Percentiles rank a stretch among this genome's conserved stretches.
Evolutionary conservation across 2,113 vertebrate species (phyloP).

Genomic region (Myrmecophaga tridactyla): DNA sequence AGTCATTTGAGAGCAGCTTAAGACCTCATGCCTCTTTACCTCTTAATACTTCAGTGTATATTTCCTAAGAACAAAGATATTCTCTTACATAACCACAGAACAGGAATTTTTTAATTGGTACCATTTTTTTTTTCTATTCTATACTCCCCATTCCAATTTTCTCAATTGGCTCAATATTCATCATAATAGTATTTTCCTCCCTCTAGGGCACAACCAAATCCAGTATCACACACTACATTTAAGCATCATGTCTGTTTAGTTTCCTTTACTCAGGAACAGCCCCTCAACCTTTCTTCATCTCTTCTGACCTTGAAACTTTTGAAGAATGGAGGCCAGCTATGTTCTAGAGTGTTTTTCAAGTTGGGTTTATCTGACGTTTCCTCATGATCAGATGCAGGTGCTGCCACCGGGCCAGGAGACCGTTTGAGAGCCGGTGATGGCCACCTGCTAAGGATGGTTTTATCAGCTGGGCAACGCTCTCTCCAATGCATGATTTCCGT

Average conservation of each 20-base stretch:
- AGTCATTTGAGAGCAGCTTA: not conserved
- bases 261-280: not conserved
- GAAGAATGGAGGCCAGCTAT: too few species aligned
- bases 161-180: not conserved
- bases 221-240: not conserved
- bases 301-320: not conserved
- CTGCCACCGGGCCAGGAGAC: not conserved
- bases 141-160: not conserved
- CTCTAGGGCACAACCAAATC: not conserved
- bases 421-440: not conserved
- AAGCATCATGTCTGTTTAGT: not conserved
- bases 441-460: too few species aligned
- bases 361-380: not conserved
- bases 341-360: not conserved
- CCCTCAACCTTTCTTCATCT: not conserved
- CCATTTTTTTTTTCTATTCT: not conserved
- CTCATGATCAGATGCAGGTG: not conserved
- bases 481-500: not conserved
- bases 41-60: too few species aligned
- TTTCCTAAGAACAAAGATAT: too few species aligned
- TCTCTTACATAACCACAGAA: too few species aligned
- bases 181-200: not conserved
- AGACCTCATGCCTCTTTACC: not conserved
- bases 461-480: not conserved
- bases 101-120: not conserved